Conservation (phyloP, 2,797 vertebrate genomes). For the Sphenopsis melanotis region DNA sequence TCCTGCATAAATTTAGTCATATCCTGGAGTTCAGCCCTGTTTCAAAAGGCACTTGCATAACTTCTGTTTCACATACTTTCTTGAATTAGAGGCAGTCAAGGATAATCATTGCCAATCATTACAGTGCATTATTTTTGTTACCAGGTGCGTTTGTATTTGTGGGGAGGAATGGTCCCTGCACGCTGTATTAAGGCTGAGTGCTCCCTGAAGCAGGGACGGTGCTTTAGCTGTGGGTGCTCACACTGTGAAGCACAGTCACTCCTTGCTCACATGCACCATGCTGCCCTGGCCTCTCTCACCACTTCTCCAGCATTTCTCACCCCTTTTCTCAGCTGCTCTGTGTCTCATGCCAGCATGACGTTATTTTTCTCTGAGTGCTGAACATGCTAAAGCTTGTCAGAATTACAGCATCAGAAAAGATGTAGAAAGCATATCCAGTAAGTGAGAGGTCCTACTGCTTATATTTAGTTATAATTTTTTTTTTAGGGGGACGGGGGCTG, state of each 20-base stretch:
- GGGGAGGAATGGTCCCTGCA: neutral
- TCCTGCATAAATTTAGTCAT: neutral
- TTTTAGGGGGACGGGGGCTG: fast-evolving
- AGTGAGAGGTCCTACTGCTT: neutral
- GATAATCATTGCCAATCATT: neutral
- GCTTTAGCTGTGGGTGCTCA: neutral
- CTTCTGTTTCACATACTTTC: neutral
- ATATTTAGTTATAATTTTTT: neutral
- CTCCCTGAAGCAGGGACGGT: neutral
- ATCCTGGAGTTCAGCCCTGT: neutral
- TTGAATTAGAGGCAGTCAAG: neutral
- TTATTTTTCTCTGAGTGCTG: neutral
- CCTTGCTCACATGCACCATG: neutral
- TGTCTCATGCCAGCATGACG: neutral
- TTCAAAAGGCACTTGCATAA: neutral
- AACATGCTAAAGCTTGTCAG: neutral
- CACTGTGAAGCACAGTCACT: fast-evolving
- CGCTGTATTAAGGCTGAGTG: fast-evolving
- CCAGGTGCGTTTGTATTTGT: neutral
- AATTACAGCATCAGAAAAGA: neutral
- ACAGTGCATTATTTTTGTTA: neutral
- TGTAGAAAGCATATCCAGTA: neutral
- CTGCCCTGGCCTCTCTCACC: neutral
- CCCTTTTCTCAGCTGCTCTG: neutral
- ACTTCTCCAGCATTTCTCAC: neutral